phyloP scores from a whole-genome alignment of 2,797 vertebrate species.

The Fratercula arctica region DNA sequence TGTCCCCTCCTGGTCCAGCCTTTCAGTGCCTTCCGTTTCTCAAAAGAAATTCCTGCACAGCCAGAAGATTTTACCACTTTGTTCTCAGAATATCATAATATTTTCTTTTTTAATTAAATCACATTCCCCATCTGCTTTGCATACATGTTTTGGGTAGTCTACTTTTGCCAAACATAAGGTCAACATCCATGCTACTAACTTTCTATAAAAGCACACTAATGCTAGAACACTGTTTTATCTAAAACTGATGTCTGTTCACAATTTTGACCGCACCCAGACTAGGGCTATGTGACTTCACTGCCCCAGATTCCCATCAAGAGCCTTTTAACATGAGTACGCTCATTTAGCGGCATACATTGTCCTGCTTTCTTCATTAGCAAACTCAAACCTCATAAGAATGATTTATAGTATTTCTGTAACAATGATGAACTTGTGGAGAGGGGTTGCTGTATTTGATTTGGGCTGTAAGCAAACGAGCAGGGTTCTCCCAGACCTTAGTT shows the following conservation, averaged over 20 bases:
- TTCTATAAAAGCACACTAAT: conserved; percentile 20
- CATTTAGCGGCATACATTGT: conserved; percentile 24
- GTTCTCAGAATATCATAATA: conserved; percentile 53
- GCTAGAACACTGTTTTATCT: conserved; percentile 38
- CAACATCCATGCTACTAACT: conserved; percentile 54
- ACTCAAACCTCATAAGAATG: background rate
- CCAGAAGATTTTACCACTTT: conserved; percentile 53
- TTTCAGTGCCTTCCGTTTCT: conserved; percentile 37
- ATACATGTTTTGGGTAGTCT: conserved; percentile 40
- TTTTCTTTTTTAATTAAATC: conserved; percentile 59
- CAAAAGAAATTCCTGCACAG: conserved; percentile 31
- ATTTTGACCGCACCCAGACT: conserved; percentile 43
- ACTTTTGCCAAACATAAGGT: conserved; percentile 69
- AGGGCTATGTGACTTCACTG: conserved; percentile 34
- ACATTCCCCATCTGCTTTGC: conserved; percentile 61
- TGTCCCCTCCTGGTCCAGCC: background rate
- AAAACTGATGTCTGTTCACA: conserved; percentile 51
- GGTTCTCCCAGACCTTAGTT: background rate
- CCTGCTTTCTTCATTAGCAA: conserved; percentile 48
- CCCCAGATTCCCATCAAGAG: conserved; percentile 32
- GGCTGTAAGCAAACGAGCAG: background rate
- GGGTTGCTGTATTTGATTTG: background rate
- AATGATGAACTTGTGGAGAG: background rate
- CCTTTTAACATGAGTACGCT: conserved; percentile 10
- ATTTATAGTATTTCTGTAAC: conserved; percentile 2